Evolutionary conservation across 2,113 vertebrate genomes (phyloP).

Genomic region (Rhea pennata): DNA sequence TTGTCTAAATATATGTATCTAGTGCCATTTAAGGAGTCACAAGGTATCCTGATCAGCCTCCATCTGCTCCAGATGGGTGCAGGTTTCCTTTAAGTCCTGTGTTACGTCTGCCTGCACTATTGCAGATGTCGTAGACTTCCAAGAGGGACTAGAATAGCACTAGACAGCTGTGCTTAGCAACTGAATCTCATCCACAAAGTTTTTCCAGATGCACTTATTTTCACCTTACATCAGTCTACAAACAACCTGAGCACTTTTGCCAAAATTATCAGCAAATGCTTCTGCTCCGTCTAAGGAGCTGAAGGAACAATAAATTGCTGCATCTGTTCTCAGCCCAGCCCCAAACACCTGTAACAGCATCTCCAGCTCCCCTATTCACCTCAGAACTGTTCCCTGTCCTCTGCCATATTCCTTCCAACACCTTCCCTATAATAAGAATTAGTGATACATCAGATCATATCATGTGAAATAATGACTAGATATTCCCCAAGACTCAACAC

Average conservation of each 20-base stretch:
- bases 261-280: background rate
- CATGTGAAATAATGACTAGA: background rate
- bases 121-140: background rate
- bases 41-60: background rate
- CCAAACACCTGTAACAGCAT: background rate
- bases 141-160: background rate
- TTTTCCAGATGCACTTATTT: background rate
- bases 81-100: background rate
- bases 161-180: background rate
- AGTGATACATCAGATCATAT: background rate
- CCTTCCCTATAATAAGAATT: background rate
- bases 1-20: background rate
- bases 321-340: background rate
- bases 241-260: fast-evolving
- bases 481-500: background rate
- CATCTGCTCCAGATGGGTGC: background rate
- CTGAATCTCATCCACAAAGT: background rate
- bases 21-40: background rate
- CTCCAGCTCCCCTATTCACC: background rate
- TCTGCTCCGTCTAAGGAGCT: background rate
- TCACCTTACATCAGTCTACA: background rate
- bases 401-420: background rate
- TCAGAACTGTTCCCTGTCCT: background rate
- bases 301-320: background rate
- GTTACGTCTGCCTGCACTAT: background rate